Percentiles rank a stretch among this genome's conserved stretches.
phyloP scores from a whole-genome alignment of 2,888 invertebrate species.

The Idaea straminata region DNA sequence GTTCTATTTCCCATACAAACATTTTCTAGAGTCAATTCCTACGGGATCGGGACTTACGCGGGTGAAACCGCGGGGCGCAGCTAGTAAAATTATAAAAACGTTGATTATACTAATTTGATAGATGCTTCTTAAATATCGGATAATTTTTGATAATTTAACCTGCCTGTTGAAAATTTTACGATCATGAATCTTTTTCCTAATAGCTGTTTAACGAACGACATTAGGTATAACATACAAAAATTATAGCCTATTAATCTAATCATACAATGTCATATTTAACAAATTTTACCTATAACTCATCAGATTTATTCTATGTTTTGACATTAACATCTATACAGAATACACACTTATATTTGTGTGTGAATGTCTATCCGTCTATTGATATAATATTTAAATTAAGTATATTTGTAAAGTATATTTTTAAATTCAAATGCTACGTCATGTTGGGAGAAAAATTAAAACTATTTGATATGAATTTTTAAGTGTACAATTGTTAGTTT shows the following conservation, averaged over 20 bases:
- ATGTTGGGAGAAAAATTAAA: constrained; percentile 30
- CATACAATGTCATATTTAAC: constrained; percentile 15
- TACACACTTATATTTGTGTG: constrained; percentile 22
- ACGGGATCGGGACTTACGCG: too few species aligned
- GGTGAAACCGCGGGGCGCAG: too few species aligned
- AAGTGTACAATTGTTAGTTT: constrained; percentile 14
- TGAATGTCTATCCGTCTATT: constrained; percentile 17
- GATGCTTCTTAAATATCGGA: neutral
- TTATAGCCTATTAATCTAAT: constrained; percentile 11
- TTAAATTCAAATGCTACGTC: constrained; percentile 27
- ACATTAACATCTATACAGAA: constrained; percentile 23
- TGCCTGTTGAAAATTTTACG: neutral
- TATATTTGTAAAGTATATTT: constrained; percentile 26
- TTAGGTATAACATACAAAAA: neutral
- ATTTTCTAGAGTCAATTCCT: too few species aligned
- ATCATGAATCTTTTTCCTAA: neutral
- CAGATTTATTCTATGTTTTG: constrained; percentile 22
- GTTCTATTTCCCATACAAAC: too few species aligned
- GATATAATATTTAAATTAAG: constrained; percentile 22
- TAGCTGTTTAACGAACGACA: neutral
- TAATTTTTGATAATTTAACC: neutral
- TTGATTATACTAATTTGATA: neutral
- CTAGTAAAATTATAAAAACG: neutral
- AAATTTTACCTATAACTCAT: constrained; percentile 24
- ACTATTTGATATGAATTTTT: constrained; percentile 30